These are phyloP conservation scores for Cavia porcellus DNA, from an alignment of 2,113 vertebrate species.

Conservation along the genomic window DNA sequence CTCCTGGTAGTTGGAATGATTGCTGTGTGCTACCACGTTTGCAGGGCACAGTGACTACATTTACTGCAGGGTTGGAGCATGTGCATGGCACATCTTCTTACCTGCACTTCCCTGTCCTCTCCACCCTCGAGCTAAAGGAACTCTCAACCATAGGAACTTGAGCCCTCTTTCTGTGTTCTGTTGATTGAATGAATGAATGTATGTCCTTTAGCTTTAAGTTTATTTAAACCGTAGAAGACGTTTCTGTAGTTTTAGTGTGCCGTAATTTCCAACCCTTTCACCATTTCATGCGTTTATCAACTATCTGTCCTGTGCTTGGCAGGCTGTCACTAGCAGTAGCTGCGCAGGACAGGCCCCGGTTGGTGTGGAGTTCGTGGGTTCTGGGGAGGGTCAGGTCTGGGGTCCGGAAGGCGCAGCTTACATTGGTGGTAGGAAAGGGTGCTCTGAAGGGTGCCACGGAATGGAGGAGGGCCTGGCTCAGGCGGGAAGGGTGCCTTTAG, in stretches of 20 bases:
- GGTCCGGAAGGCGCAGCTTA: background rate
- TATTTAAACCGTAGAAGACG: background rate
- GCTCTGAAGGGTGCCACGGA: background rate
- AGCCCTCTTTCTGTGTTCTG: background rate
- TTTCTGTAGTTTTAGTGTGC: slow-evolving; percentile 5
- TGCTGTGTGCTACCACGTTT: background rate
- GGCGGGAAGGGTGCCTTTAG: background rate
- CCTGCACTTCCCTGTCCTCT: background rate
- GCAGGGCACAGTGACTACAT: background rate
- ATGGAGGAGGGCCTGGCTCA: background rate
- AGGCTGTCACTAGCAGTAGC: background rate
- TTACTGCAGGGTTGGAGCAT: background rate
- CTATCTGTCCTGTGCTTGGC: background rate
- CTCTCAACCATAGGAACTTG: background rate
- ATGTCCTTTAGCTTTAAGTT: slow-evolving; percentile 46
- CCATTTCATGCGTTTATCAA: background rate
- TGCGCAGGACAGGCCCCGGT: background rate
- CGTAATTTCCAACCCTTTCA: background rate
- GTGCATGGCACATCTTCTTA: background rate
- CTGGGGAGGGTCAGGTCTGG: background rate
- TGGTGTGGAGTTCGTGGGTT: background rate
- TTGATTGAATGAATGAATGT: background rate
- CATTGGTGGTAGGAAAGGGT: background rate
- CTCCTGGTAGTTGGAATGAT: background rate
- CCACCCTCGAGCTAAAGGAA: background rate